phyloP scores from a whole-genome alignment of 2,797 vertebrate genomes.

The Pantherophis alleghaniensis region DNA sequence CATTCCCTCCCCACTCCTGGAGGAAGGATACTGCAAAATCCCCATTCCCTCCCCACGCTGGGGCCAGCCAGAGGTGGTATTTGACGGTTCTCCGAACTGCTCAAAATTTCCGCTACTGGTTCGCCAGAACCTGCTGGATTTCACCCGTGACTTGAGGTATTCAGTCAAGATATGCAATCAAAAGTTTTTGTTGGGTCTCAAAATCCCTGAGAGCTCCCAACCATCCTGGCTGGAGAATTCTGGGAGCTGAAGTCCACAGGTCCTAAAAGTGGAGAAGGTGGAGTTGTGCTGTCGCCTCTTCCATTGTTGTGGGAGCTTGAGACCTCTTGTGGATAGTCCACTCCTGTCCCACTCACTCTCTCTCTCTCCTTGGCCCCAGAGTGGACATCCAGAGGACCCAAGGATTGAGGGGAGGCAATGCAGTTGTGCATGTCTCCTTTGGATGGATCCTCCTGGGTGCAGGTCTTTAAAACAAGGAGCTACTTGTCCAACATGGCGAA shows the following conservation, averaged over 20 bases:
- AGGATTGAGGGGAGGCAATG: no score
- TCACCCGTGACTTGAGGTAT: no score
- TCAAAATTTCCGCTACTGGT: no score
- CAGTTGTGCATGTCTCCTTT: not conserved
- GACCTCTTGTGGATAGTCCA: not conserved
- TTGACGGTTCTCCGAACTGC: no score
- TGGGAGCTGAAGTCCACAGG: not conserved
- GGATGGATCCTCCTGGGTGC: not conserved
- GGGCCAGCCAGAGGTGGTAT: no score
- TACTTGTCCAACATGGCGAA: constrained; percentile 10
- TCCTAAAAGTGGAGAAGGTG: not conserved
- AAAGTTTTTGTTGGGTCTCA: not conserved
- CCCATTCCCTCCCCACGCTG: no score
- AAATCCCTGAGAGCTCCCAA: not conserved
- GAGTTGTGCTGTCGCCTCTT: constrained; percentile 41
- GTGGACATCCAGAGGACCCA: not conserved
- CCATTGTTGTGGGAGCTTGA: constrained; percentile 34
- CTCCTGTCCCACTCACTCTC: not conserved
- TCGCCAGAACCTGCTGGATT: no score
- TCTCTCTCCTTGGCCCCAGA: not conserved
- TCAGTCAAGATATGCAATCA: no score
- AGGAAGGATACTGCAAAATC: no score
- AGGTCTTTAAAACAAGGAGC: not conserved
- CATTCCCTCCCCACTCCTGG: no score
- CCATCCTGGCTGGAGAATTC: not conserved